Percentiles rank a stretch among this genome's conserved stretches.
These are phyloP conservation scores for Hozukius guyotensis DNA, from an alignment of 2,797 vertebrate genomes.

Conservation along the genomic window DNA sequence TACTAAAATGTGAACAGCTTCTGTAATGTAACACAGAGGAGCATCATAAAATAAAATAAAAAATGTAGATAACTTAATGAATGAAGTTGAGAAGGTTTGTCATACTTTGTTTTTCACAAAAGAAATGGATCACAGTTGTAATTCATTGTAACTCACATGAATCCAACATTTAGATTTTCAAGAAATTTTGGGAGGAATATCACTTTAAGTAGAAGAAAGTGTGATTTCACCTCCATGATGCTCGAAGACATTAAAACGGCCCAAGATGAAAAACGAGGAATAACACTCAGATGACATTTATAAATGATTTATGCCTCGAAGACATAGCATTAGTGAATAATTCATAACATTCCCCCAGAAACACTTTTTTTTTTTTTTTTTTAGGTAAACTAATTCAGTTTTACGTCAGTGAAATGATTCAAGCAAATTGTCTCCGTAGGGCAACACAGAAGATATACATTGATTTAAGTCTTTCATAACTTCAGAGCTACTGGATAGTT, in stretches of 20 bases:
- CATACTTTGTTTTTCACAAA: background rate
- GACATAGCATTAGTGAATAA: constrained; percentile 49
- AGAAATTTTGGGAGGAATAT: background rate
- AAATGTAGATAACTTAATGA: background rate
- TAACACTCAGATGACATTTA: constrained; percentile 46
- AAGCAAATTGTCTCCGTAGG: background rate
- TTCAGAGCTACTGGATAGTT: background rate
- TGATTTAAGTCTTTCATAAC: background rate
- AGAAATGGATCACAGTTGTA: background rate
- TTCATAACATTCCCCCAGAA: constrained; percentile 33
- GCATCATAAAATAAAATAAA: background rate
- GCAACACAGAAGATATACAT: background rate
- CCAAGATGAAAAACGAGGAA: constrained; percentile 37
- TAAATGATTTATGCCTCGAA: constrained; percentile 56
- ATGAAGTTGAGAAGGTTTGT: background rate
- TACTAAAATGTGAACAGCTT: background rate
- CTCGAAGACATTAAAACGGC: constrained; percentile 24
- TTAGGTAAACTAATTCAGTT: constrained; percentile 26
- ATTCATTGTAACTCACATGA: background rate
- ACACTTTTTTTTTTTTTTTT: background rate
- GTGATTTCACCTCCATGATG: constrained; percentile 11
- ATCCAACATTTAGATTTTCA: background rate
- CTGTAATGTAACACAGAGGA: background rate
- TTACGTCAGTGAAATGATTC: constrained; percentile 10
- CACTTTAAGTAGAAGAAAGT: background rate